Conservation (phyloP, 2,113 vertebrate genomes). For the Ictalurus furcatus region DNA sequence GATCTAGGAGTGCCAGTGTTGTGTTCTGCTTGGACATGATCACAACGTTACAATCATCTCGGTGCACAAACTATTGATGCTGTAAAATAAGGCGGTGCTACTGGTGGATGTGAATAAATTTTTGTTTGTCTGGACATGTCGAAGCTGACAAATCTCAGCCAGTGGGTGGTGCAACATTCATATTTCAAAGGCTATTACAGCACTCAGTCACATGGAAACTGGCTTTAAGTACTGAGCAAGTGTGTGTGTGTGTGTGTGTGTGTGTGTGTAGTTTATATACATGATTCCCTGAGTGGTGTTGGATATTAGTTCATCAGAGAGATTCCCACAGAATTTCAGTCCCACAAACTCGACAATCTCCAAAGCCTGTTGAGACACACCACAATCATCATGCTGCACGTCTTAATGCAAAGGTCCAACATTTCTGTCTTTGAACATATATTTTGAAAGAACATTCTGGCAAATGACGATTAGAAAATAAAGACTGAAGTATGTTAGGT, state of each 20-base stretch:
- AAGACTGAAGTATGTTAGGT: neutral
- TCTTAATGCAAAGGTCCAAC: neutral
- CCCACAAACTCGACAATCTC: constrained; percentile 85
- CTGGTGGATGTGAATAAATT: neutral
- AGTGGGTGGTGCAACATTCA: constrained; percentile 5
- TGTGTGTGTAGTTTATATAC: constrained; percentile 58
- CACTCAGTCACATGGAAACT: neutral
- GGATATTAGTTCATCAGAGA: neutral
- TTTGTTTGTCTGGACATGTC: neutral
- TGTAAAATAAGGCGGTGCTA: neutral
- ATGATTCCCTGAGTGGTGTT: constrained; percentile 53
- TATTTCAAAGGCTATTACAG: neutral
- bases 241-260: neutral
- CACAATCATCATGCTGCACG: neutral
- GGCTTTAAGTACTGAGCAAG: neutral
- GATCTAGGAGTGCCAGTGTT: neutral
- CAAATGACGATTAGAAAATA: neutral
- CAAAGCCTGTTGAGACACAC: constrained; percentile 76
- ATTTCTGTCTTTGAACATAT: neutral
- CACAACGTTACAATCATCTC: neutral
- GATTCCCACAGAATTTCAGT: constrained; percentile 75
- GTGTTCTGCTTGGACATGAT: neutral
- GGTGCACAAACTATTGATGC: neutral
- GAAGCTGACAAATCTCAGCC: neutral
- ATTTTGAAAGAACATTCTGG: neutral